Conservation (phyloP, 2,797 vertebrate species). For the Myotis vivesi region DNA sequence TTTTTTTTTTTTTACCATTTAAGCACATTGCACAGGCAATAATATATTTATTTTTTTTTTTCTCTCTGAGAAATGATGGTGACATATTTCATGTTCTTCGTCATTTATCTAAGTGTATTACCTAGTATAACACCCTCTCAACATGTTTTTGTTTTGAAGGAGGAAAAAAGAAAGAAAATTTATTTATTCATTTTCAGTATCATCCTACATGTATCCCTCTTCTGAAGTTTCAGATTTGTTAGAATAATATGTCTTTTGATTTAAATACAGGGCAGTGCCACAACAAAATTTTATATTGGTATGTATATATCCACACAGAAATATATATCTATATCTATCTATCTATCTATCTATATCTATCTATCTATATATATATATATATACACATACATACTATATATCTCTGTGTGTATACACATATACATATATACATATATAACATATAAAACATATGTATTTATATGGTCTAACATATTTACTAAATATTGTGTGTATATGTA, state of each 20-base stretch:
- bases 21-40: background rate
- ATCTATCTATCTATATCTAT: no score
- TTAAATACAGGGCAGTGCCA: background rate
- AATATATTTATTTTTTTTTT: background rate
- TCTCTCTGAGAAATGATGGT: background rate
- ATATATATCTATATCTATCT: no score
- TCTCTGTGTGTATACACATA: no score
- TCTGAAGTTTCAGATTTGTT: background rate
- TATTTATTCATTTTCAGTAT: background rate
- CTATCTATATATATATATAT: background rate
- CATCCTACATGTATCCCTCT: background rate
- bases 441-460: background rate
- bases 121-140: background rate
- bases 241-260: background rate
- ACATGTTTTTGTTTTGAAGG: background rate
- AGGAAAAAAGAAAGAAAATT: background rate
- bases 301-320: background rate
- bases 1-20: background rate
- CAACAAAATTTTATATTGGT: background rate
- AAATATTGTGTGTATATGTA: background rate
- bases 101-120: background rate
- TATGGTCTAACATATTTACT: background rate
- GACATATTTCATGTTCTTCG: background rate
- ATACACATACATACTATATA: no score
- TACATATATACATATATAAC: background rate